phyloP scores from a whole-genome alignment of 2,888 invertebrate species.

The Brachycybe producta region DNA sequence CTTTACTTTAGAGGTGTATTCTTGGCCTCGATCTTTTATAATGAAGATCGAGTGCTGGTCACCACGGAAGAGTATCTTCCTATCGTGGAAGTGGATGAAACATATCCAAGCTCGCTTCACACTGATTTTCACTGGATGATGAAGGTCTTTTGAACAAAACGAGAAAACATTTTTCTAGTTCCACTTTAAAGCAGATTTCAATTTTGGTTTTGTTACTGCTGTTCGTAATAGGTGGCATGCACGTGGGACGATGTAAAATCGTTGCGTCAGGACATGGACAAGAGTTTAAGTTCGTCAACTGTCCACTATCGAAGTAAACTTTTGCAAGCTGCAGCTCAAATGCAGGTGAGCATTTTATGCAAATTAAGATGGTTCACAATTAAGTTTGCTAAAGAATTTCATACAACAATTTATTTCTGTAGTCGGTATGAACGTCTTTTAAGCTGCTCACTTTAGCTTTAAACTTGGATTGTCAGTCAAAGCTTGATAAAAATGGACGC shows the following conservation, averaged over 20 bases:
- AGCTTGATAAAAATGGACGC: too few species aligned
- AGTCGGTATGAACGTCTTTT: too few species aligned
- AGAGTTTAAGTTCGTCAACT: slow-evolving; percentile 75
- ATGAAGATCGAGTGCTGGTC: slow-evolving; percentile 88
- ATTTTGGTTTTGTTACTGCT: too few species aligned
- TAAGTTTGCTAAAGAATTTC: too few species aligned
- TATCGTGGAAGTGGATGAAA: slow-evolving; percentile 92
- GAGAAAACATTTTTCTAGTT: background rate
- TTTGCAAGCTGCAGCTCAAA: slow-evolving; percentile 78
- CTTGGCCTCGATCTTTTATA: slow-evolving; percentile 81
- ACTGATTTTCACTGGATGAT: slow-evolving; percentile 95
- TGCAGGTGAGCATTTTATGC: slow-evolving; percentile 57
- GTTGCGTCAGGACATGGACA: slow-evolving; percentile 85
- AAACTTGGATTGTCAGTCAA: too few species aligned
- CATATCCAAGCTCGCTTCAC: slow-evolving; percentile 75
- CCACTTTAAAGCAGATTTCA: background rate
- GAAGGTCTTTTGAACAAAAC: slow-evolving; percentile 56
- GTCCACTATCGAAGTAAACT: slow-evolving; percentile 81
- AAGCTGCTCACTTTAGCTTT: too few species aligned
- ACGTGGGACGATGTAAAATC: slow-evolving; percentile 94
- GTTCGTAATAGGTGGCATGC: slow-evolving; percentile 58
- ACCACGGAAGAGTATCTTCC: slow-evolving; percentile 96
- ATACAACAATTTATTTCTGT: too few species aligned
- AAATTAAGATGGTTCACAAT: too few species aligned
- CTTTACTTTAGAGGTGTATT: slow-evolving; percentile 67